Percentiles rank a stretch among this genome's conserved stretches.
Evolutionary conservation across 2,888 invertebrate species (phyloP).

Genomic region (Neocrepidodera transversa): DNA sequence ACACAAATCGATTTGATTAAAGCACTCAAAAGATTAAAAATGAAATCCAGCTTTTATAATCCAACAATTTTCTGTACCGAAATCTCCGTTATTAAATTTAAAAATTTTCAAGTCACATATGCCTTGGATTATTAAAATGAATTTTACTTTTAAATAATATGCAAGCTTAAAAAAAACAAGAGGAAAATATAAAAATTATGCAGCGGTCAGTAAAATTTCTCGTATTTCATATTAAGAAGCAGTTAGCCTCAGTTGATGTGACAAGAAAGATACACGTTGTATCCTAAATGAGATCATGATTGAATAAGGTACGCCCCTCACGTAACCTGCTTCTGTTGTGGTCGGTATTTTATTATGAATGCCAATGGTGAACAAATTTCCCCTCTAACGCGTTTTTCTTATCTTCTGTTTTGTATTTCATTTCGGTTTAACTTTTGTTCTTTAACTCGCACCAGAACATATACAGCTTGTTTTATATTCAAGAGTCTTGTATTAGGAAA

Average conservation of each 20-base stretch:
- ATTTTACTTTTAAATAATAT: no score
- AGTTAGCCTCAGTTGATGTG: background rate
- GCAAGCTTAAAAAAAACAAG: no score
- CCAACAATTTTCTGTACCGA: no score
- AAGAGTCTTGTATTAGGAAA: no score
- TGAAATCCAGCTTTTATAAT: no score
- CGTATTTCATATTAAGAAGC: background rate
- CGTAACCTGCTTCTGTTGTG: conserved; percentile 10
- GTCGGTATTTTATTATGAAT: conserved; percentile 6
- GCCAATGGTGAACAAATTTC: background rate
- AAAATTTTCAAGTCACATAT: no score
- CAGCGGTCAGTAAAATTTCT: no score
- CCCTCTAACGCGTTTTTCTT: conserved; percentile 6
- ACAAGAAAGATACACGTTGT: background rate
- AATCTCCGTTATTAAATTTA: no score
- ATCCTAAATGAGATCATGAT: conserved; percentile 1
- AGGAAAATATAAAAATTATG: no score
- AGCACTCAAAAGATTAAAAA: no score
- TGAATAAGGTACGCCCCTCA: conserved; percentile 9
- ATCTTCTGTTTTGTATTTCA: conserved; percentile 4
- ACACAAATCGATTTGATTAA: no score
- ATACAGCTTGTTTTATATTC: background rate
- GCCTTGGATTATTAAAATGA: no score
- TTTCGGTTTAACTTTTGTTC: conserved; percentile 1
- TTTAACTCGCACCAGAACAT: background rate